These are phyloP conservation scores for Melipona beecheii DNA, from an alignment of 2,888 invertebrate species.

Conservation along the genomic window DNA sequence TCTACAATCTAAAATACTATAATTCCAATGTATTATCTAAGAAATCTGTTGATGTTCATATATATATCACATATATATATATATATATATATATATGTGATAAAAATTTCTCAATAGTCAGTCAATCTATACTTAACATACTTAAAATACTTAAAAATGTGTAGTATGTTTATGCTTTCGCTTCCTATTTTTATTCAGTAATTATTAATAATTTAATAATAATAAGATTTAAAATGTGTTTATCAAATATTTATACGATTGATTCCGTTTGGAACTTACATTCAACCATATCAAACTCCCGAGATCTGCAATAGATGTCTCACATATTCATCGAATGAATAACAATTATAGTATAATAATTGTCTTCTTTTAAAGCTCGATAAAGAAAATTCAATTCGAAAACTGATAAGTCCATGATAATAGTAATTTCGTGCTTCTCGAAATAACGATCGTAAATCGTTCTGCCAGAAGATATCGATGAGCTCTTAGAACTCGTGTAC, in stretches of 20 bases:
- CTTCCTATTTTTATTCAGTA: slow-evolving; percentile 15
- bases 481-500: not conserved
- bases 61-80: not conserved
- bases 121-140: not conserved
- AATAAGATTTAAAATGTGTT: not conserved
- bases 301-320: not conserved
- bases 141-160: not conserved
- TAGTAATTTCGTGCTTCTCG: slow-evolving; percentile 1
- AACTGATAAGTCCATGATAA: not conserved
- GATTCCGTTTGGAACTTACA: slow-evolving; percentile 9
- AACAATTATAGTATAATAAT: not conserved
- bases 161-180: slow-evolving; percentile 17
- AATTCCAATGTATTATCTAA: not conserved
- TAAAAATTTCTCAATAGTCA: not conserved
- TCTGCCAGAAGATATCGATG: not conserved
- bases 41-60: not conserved
- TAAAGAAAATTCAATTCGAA: not conserved
- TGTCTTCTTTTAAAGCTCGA: not conserved
- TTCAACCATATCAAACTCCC: not conserved
- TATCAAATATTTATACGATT: not conserved
- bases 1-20: too few relatives aligned
- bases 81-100: not conserved
- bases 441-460: not conserved
- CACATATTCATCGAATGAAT: not conserved
- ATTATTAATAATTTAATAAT: not conserved